Conservation (phyloP, 2,888 invertebrate genomes). For the Eudemis profundana region DNA sequence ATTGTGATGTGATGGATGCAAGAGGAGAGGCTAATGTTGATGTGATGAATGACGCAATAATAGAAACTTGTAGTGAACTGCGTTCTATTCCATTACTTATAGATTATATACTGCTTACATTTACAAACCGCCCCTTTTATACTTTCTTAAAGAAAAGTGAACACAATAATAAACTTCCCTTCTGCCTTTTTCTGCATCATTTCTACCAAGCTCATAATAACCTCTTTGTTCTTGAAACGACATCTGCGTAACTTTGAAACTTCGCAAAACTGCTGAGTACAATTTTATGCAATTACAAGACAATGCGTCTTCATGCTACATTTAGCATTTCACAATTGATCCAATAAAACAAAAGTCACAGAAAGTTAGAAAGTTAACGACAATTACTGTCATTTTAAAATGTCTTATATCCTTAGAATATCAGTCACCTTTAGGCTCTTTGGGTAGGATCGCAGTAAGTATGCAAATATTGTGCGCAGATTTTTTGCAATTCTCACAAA, state of each 20-base stretch:
- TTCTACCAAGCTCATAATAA: constrained; percentile 16
- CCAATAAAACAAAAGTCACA: constrained; percentile 27
- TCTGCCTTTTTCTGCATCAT: constrained; percentile 5
- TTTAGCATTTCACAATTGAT: constrained; percentile 29
- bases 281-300: constrained; percentile 30
- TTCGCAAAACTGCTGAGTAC: not conserved
- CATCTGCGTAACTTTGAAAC: constrained; percentile 31
- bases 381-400: constrained; percentile 8
- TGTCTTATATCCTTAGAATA: not conserved
- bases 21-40: too few species aligned
- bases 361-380: constrained; percentile 31
- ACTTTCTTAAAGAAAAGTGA: not conserved
- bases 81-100: not conserved
- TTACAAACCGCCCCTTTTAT: not conserved
- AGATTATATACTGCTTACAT: not conserved
- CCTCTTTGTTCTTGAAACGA: constrained; percentile 19
- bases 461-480: constrained; percentile 39
- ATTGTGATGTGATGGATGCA: too few species aligned
- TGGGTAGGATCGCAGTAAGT: not conserved
- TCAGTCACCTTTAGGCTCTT: not conserved
- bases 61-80: not conserved
- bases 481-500: constrained; percentile 31
- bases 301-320: constrained; percentile 21
- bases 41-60: too few species aligned
- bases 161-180: not conserved